Evolutionary conservation across 2,797 vertebrate genomes (phyloP), one percentile per base, ranked within the genome.

Genomic region (Myotis findleyi): DNA sequence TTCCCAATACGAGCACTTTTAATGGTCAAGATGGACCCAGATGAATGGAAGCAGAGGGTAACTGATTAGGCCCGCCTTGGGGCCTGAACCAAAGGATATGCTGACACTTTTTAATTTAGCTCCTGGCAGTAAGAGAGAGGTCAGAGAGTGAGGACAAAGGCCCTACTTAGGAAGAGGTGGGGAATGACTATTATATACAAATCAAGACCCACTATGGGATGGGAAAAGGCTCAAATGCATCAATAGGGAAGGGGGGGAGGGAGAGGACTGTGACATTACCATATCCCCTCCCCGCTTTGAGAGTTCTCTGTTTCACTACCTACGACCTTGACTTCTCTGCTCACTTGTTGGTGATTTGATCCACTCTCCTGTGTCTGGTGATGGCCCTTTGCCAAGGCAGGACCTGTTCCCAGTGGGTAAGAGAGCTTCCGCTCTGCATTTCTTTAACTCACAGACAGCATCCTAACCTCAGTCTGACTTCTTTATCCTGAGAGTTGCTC

Each of bases 381-480:
- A 72, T 44, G 41, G 41, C 25, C 7, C 57, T 59, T 90, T 53
- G 53, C 55, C 38, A 86, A 36, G 18, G 38, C 21, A 59, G 41
- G 14, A 9, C 23, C 3, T 44, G 49, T 68, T 80, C 23, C 30
- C 49, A 2, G 55, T 33, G 23, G 38, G 27, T 27, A 51, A 12
- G 57, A 27, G 71, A 59, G 16, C 81, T 76, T 75, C n/a, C 1
- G 1, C 41, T 57, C 51, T 72, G 18, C 36, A 47, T 71, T 72
- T 92, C 47, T 79, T 84, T 36, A 92, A 8, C 30, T 84, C 85
- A n/a, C 16, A 53, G 69, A 10, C 18, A 75, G 25, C 6, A 10
- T 38, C 13, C 12, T 51, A 41, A 86, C 3, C 17, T 68, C 55
- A n/a, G 5, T 38, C 79, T 72, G 53, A 49, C 41, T n/a, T 49